These are phyloP conservation scores for Drymodes brunneopygia DNA, from an alignment of 2,113 vertebrate genomes.

Conservation along the genomic window DNA sequence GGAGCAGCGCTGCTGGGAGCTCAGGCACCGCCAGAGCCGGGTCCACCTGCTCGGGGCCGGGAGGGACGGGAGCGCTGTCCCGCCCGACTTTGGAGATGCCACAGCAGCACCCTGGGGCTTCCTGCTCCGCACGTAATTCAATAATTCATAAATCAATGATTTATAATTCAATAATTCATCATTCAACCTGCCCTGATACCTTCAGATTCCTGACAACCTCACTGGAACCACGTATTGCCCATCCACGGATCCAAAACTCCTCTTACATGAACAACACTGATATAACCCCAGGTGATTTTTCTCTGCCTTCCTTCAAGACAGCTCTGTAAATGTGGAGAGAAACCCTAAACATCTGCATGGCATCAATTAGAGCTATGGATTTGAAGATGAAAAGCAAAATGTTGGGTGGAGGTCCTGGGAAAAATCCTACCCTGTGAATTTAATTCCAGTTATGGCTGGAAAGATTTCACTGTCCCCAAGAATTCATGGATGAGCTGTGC, in stretches of 20 bases:
- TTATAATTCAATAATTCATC: too few species aligned
- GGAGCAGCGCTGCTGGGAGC: not conserved
- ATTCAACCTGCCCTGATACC: not conserved
- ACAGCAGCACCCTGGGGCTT: not conserved
- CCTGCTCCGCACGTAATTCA: rapidly evolving
- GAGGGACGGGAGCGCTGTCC: not conserved
- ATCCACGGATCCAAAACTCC: not conserved
- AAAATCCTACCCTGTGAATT: not conserved
- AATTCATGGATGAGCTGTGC: not conserved
- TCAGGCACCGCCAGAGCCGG: not conserved
- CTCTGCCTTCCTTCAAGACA: not conserved
- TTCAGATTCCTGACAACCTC: not conserved
- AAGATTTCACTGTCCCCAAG: not conserved
- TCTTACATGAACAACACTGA: rapidly evolving
- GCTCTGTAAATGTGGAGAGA: not conserved
- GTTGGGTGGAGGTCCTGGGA: not conserved
- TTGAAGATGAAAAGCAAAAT: not conserved
- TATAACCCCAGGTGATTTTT: not conserved
- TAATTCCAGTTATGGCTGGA: not conserved
- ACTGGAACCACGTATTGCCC: not conserved
- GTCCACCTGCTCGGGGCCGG: not conserved
- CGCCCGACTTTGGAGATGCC: rapidly evolving
- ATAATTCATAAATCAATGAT: rapidly evolving
- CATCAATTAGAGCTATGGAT: not conserved
- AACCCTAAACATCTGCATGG: not conserved